Base-by-base conservation (phyloP, 2,113 vertebrate species). In the Romanogobio albipinnatus region DNA sequence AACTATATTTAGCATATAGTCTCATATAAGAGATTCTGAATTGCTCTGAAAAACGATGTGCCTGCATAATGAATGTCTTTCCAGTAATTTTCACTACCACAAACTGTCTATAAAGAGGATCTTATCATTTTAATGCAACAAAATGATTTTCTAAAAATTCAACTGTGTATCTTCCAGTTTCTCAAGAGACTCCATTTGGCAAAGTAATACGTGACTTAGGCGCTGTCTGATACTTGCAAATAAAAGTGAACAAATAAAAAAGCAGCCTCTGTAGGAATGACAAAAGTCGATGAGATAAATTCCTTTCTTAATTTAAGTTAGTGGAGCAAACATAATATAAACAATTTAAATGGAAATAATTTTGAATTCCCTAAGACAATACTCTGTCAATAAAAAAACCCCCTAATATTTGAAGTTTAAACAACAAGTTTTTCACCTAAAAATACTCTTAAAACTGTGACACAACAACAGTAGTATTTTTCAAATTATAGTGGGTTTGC, bases 291-390 rank as follows among this genome's bases (percentile, higher is more conserved):
- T 70, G 26, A 59, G 45, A 66, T 13, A 5, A 19, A 14, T 61
- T 8, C 2, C 47, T 71, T 71, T 71, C 14, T 24, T 71, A 82
- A 58, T 53, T 36, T 58, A 14, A 43, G 47, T 82, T 74, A 74
- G 9, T 59, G 71, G 33, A 45, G n/a, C 9, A 45, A 59, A 74
- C 47, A 36, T 45, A 9, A 36, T 51, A 10, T 68, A 22, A 66
- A 22, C 61, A 62, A 33, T 33, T 29, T n/a, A 8, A 45, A 56
- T 22, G 22, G 10, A 68, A 24, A 56, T 13, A 1, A 0, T 36
- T 19, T 36, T 3, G 17, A 13, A 5, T 58, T 39, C 39, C 2
- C 17, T n/a, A 36, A 36, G 9, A 36, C 36, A 14, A n/a, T 39
- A 13, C 17, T 4, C 45, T 22, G 26, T 39, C 51, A 39, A 3